Evolutionary conservation across 2,797 vertebrate genomes (phyloP), one percentile per base, ranked within the genome.

Genomic region (Sebastes iracundus): DNA sequence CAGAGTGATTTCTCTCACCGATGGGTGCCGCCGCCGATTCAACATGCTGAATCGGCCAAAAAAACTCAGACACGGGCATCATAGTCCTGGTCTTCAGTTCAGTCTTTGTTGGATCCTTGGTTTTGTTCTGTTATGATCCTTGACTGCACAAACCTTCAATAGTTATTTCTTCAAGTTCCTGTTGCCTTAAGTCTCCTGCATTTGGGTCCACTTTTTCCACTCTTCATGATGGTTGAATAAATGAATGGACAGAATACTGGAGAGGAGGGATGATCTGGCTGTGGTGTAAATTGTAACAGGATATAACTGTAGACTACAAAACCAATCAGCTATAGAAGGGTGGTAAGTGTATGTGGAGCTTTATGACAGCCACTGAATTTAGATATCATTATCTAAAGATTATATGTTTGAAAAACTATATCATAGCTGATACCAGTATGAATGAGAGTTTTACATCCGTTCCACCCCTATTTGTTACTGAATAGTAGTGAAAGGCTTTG

Each of bases 231-330:
- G 56, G 16, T 53, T 61, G 49, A 42, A 35, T 76, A 22, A 68
- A 66, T 73, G 53, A 62, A 73, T 32, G 66, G 16, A 72, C 9
- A 33, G 22, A 70, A 70, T 55, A 66, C 72, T 68, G 56, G 46
- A 71, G 55, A 38, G 27, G 72, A 78, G 20, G 60, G 66, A 71
- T 65, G 58, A 72, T 72, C 60, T 67, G 46, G 30, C 59, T 4
- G 3, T 52, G 22, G 14, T 38, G 28, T 52, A 53, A 75, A 81
- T 75, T 81, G 33, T 76, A 82, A 77, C 61, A n/a, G 22, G 55
- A 69, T 75, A 22, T 80, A 72, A 83, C 62, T 77, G 58, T 58
- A 80, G 35, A 55, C 18, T 52, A 4, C 35, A 33, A 65, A 56
- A 79, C 38, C 25, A 62, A 59, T n/a, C 56, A 74, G 52, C 33